A percentile compares a stretch with the other conserved stretches of the same genome.
Evolutionary conservation across 1,140 invertebrate genomes (phyloP).

Genomic region (Papilio machaon): DNA sequence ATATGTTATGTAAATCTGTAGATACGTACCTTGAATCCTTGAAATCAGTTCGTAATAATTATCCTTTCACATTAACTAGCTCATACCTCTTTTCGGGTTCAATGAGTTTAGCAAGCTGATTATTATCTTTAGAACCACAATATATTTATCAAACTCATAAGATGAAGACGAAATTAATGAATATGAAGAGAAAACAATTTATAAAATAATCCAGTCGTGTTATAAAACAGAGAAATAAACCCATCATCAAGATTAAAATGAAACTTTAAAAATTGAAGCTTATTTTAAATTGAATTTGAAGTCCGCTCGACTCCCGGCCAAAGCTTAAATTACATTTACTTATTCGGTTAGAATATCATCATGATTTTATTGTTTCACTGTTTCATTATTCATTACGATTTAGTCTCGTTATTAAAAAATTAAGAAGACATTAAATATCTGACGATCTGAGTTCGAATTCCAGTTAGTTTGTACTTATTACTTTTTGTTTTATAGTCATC

Average conservation of each 20-base stretch:
- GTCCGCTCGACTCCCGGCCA: constrained; percentile 28
- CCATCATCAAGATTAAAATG: constrained; percentile 39
- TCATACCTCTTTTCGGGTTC: not conserved
- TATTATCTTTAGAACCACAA: not conserved
- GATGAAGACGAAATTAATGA: not conserved
- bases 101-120: not conserved
- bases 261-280: constrained; percentile 40
- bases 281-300: constrained; percentile 40
- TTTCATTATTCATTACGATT: constrained; percentile 19
- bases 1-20: not conserved
- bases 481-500: not conserved
- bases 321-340: constrained; percentile 37
- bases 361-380: constrained; percentile 36
- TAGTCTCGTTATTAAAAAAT: not conserved
- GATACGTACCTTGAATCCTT: too few species aligned
- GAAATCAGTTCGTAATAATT: too few species aligned
- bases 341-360: constrained; percentile 34
- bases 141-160: not conserved
- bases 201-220: constrained; percentile 16
- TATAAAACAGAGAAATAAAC: constrained; percentile 32
- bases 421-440: not conserved
- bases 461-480: not conserved
- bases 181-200: constrained; percentile 24
- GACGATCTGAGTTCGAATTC: not conserved
- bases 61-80: not conserved